Base-by-base conservation (phyloP, 2,113 vertebrate species). In the Mungos mungo region DNA sequence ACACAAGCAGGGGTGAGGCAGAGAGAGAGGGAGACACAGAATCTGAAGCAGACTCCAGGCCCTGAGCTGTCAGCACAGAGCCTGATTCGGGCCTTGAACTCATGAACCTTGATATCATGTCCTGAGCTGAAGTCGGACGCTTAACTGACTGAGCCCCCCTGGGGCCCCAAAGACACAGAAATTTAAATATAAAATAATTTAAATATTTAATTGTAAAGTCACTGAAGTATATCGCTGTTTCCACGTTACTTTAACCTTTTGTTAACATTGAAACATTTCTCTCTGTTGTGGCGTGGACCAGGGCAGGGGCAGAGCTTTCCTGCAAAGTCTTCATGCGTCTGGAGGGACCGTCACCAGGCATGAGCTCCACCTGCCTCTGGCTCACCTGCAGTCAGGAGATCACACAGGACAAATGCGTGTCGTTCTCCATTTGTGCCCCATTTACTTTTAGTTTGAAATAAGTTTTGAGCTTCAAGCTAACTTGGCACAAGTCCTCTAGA, bases 321-420 rank as follows among this genome's bases (percentile, higher is more conserved):
- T 33, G 0, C 4, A 7, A 76, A 38, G 5, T 15, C 27, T n/a
- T 2, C 2, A 19, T 27, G 4, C 4, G 12, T 45, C 47, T 68
- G 33, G 10, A 16, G 2, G 29, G 19, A 13, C 7, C 35, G 2
- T 31, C 25, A 6, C 13, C 21, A 45, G n/a, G 8, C 2, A 0
- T 8, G 29, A 41, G 2, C 7, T 71, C 18, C 5, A 12, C 27
- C 21, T 27, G 7, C 19, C 3, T 9, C 80, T 21, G 35, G 18
- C 5, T 72, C 80, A 71, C 65, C 14, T 31, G 12, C 19, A 3
- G 3, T 19, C 41, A 72, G 29, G 9, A 15, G 27, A 14, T 8
- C 25, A 31, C 7, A 0, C 6, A 38, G 35, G 33, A n/a, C 21
- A 31, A 29, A 10, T 18, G 1, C 2, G 8, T 10, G 31, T 18